Conservation (phyloP, 2,113 vertebrate species). For the Trematocara macrostoma region DNA sequence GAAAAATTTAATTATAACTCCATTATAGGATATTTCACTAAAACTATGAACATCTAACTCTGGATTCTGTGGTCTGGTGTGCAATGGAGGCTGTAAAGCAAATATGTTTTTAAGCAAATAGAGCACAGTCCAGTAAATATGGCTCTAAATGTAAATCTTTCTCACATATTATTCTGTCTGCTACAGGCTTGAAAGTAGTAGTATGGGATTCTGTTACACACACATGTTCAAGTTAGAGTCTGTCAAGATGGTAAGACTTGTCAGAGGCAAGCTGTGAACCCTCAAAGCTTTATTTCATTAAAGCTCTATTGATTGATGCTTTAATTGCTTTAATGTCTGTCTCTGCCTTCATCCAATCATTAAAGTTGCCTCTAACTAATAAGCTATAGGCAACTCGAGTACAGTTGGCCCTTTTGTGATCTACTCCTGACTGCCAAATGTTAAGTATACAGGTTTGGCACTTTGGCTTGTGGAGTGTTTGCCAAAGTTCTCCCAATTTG, state of each 20-base stretch:
- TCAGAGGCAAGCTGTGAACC: neutral
- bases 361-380: neutral
- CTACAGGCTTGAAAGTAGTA: neutral
- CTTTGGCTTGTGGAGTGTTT: neutral
- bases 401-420: neutral
- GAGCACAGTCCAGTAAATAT: neutral
- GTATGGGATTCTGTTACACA: neutral
- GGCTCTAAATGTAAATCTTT: neutral
- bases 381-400: neutral
- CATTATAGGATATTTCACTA: neutral
- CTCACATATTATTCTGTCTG: neutral
- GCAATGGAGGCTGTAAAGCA: neutral
- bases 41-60: neutral
- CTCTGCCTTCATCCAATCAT: neutral
- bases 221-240: neutral
- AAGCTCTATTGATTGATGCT: neutral
- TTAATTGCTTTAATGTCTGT: neutral
- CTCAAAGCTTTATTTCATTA: neutral
- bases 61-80: neutral
- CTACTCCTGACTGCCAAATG: neutral
- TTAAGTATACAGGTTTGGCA: neutral
- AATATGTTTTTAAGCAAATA: neutral
- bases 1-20: neutral
- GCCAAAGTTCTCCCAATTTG: neutral
- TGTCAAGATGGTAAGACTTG: neutral